Conservation (phyloP, 2,797 vertebrate genomes). For the Helostoma temminkii region DNA sequence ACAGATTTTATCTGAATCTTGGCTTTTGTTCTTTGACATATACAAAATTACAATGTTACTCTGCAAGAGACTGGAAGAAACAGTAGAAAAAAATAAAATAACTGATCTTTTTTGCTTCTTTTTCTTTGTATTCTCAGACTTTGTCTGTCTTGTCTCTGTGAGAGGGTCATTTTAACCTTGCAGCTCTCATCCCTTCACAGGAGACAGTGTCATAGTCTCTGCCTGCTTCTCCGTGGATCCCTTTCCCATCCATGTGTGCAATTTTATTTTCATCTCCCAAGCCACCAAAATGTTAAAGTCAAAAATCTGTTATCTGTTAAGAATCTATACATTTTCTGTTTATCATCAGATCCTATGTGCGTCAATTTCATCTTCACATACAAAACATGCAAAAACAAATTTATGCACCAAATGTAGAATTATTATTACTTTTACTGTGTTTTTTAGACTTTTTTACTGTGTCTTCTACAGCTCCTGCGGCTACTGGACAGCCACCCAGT, state of each 20-base stretch:
- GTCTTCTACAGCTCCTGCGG: no score
- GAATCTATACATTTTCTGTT: no score
- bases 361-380: no score
- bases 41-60: background rate
- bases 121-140: conserved; percentile 30
- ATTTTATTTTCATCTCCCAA: background rate
- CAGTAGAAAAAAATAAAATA: conserved; percentile 1
- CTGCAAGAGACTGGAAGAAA: background rate
- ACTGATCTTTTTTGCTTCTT: conserved; percentile 15
- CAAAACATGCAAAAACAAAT: no score
- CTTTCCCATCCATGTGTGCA: background rate
- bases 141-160: conserved; percentile 31
- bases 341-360: no score
- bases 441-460: background rate
- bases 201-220: conserved; percentile 37
- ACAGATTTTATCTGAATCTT: background rate
- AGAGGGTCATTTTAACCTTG: conserved; percentile 44
- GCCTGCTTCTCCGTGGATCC: background rate
- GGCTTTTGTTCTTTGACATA: background rate
- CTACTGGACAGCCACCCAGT: no score
- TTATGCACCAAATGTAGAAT: no score
- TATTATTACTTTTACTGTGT: background rate
- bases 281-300: background rate
- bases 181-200: conserved; percentile 52
- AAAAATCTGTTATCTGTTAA: no score